A percentile compares a stretch with the other conserved stretches of the same genome.
Evolutionary conservation across 2,113 vertebrate species (phyloP).

Genomic region (Salvelinus fontinalis): DNA sequence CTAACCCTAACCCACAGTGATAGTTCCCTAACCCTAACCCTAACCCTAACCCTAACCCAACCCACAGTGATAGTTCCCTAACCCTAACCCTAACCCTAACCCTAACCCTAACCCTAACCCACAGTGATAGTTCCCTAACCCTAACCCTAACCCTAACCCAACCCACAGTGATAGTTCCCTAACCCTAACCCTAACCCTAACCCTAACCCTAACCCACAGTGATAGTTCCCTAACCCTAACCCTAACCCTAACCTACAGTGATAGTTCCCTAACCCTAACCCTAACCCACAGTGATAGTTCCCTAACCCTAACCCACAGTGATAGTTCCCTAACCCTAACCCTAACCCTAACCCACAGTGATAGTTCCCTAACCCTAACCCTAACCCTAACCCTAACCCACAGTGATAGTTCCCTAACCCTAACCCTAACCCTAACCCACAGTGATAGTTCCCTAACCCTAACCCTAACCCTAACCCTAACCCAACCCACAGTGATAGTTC

Average conservation of each 20-base stretch:
- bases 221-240: slow-evolving; percentile 58
- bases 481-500: slow-evolving; percentile 78
- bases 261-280: slow-evolving; percentile 55
- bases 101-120: slow-evolving; percentile 57
- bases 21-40: slow-evolving; percentile 49
- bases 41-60: no score
- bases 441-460: slow-evolving; percentile 61
- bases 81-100: no score
- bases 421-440: no score
- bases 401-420: slow-evolving; percentile 64
- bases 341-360: slow-evolving; percentile 81
- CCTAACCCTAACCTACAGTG: slow-evolving; percentile 81
- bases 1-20: slow-evolving; percentile 81
- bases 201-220: slow-evolving; percentile 81
- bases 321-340: slow-evolving; percentile 55
- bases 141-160: no score
- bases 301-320: slow-evolving; percentile 70
- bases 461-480: no score
- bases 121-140: slow-evolving; percentile 69
- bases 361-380: slow-evolving; percentile 49
- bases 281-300: slow-evolving; percentile 78
- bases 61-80: slow-evolving; percentile 75
- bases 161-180: slow-evolving; percentile 76
- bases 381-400: no score
- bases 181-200: no score